Conservation (phyloP, 2,888 invertebrate species). For the Ophion costatus region DNA sequence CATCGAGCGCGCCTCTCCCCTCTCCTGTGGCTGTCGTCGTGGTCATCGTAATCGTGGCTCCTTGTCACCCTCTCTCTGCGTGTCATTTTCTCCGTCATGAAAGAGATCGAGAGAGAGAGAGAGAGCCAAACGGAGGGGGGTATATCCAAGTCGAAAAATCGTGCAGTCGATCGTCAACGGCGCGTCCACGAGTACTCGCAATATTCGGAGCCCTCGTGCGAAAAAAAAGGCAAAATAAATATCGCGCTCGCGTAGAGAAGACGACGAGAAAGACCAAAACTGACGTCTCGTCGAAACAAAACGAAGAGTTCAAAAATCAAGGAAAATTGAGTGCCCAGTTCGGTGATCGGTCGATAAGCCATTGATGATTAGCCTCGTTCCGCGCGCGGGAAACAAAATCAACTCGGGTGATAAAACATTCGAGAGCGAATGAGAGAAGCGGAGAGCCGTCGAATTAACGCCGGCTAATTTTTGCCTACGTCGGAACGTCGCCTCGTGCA, state of each 20-base stretch:
- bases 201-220: conserved; percentile 41
- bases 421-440: not conserved
- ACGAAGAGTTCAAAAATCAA: not conserved
- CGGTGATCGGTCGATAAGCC: not conserved
- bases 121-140: conserved; percentile 28
- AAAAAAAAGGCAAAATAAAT: not conserved
- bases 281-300: not conserved
- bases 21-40: conserved; percentile 44
- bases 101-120: not conserved
- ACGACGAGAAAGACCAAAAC: not conserved
- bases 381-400: not conserved
- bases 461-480: not conserved
- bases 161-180: conserved; percentile 69
- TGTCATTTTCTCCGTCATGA: conserved; percentile 27
- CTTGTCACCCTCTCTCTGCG: conserved; percentile 21
- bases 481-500: not conserved
- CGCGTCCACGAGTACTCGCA: conserved; percentile 64
- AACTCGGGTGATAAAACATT: not conserved
- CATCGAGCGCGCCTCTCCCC: conserved; percentile 30
- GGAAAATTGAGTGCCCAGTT: not conserved
- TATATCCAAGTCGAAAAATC: conserved; percentile 58
- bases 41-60: conserved; percentile 52
- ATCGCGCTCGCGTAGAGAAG: conserved; percentile 1
- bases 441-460: not conserved
- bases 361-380: not conserved